These are phyloP conservation scores for Enteromius mattozi DNA, from an alignment of 2,797 vertebrate genomes.

Conservation along the genomic window DNA sequence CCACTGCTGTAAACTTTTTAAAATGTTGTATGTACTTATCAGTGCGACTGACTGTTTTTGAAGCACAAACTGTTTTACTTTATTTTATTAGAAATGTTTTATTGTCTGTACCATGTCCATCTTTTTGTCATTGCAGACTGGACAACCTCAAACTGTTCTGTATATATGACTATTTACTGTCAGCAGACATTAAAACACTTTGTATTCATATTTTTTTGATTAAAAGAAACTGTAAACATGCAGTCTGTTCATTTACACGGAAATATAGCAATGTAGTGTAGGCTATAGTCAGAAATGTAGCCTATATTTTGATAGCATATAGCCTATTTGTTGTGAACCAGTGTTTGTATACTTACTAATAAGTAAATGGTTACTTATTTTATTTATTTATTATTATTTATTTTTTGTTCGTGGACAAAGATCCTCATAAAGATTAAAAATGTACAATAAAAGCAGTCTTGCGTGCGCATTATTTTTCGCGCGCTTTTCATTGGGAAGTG, in stretches of 20 bases:
- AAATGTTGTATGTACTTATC: conserved; percentile 9
- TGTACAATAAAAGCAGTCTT: background rate
- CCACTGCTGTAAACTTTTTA: background rate
- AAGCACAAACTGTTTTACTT: background rate
- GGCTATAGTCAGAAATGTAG: background rate
- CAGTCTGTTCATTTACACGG: background rate
- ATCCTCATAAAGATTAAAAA: background rate
- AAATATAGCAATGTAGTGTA: background rate
- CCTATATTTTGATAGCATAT: too few species aligned
- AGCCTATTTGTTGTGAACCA: background rate
- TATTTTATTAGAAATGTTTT: conserved; percentile 23
- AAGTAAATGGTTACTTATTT: background rate
- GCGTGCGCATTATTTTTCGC: background rate
- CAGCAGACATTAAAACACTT: conserved; percentile 62
- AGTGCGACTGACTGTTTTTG: background rate
- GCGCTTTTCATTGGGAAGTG: background rate
- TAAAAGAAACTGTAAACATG: conserved; percentile 65
- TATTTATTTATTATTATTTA: too few species aligned
- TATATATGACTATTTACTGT: conserved; percentile 57
- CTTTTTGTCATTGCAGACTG: conserved; percentile 47
- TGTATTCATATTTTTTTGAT: conserved; percentile 74
- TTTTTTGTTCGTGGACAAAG: background rate
- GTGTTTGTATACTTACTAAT: background rate
- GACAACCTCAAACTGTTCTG: conserved; percentile 67
- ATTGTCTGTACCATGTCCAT: conserved; percentile 51